Percentiles rank a stretch among this genome's conserved stretches.
Conservation (phyloP, 64 coral and sea anemone genomes). For the Catalaphyllia jardinei region DNA sequence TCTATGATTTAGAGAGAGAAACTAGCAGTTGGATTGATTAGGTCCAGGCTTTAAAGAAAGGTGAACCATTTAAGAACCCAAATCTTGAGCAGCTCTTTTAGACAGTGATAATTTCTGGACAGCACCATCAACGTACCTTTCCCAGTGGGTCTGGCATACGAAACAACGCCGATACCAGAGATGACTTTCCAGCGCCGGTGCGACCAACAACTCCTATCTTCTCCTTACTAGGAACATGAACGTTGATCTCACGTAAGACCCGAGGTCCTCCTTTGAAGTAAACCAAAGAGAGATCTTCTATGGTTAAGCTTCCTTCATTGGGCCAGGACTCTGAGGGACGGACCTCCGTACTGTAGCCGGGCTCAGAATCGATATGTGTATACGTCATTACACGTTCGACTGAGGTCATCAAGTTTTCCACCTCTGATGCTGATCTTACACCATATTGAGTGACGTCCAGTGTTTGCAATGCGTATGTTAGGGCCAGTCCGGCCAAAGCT, state of each 20-base stretch:
- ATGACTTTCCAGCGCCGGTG: neutral
- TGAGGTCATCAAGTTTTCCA: neutral
- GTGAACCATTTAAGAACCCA: no score
- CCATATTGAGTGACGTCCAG: neutral
- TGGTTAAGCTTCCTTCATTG: conserved; percentile 24
- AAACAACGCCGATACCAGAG: neutral
- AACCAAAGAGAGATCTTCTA: neutral
- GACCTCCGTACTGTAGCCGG: conserved; percentile 26
- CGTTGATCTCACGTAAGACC: neutral
- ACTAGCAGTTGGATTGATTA: no score
- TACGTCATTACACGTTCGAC: neutral
- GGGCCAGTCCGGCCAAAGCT: neutral
- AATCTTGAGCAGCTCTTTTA: no score
- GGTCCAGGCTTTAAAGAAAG: no score
- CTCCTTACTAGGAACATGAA: neutral
- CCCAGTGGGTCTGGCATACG: neutral
- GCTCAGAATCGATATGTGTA: neutral
- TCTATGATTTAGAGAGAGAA: no score
- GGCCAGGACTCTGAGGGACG: conserved; percentile 33
- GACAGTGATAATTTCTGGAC: no score
- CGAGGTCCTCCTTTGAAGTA: neutral
- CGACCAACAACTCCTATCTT: neutral
- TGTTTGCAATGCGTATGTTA: neutral
- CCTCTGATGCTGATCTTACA: neutral
- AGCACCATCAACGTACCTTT: neutral